Evolutionary conservation across 2,888 invertebrate species (phyloP).

Genomic region (Drosophila sordidapex): DNA sequence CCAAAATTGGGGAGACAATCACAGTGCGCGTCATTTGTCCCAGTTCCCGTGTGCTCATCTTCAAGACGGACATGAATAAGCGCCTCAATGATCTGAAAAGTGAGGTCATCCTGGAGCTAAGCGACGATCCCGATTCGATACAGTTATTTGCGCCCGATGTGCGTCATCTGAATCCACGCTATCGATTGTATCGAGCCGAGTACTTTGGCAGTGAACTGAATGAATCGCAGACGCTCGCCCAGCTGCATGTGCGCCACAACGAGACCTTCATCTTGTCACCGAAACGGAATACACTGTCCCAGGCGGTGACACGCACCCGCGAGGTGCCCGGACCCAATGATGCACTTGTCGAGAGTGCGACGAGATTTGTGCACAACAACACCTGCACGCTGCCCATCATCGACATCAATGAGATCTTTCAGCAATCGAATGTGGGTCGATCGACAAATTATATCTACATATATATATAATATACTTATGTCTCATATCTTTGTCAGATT

Average conservation of each 20-base stretch:
- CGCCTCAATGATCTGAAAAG: slow-evolving; percentile 81
- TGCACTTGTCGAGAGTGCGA: slow-evolving; percentile 85
- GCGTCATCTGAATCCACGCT: slow-evolving; percentile 78
- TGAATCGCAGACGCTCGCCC: slow-evolving; percentile 75
- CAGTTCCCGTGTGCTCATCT: slow-evolving; percentile 79
- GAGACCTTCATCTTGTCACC: slow-evolving; percentile 81
- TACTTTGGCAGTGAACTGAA: slow-evolving; percentile 75
- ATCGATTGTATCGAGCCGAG: slow-evolving; percentile 82
- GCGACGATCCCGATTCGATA: slow-evolving; percentile 82
- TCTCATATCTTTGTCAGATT: slow-evolving; percentile 84
- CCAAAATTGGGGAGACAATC: slow-evolving; percentile 67
- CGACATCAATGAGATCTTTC: slow-evolving; percentile 85
- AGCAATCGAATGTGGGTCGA: slow-evolving; percentile 85
- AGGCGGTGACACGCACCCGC: slow-evolving; percentile 62
- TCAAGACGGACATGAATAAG: slow-evolving; percentile 76
- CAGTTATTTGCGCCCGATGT: slow-evolving; percentile 82
- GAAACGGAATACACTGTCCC: slow-evolving; percentile 79
- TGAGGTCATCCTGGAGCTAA: slow-evolving; percentile 82
- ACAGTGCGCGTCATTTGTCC: slow-evolving; percentile 82
- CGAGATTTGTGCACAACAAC: slow-evolving; percentile 83
- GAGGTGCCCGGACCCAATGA: slow-evolving; percentile 86
- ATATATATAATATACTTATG: not conserved
- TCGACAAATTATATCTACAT: not conserved
- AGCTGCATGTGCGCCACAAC: slow-evolving; percentile 78
- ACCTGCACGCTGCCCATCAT: slow-evolving; percentile 82